Evolutionary conservation across 2,888 invertebrate genomes (phyloP), one percentile per base, ranked within the genome.

Genomic region (Hedychridium roseum): DNA sequence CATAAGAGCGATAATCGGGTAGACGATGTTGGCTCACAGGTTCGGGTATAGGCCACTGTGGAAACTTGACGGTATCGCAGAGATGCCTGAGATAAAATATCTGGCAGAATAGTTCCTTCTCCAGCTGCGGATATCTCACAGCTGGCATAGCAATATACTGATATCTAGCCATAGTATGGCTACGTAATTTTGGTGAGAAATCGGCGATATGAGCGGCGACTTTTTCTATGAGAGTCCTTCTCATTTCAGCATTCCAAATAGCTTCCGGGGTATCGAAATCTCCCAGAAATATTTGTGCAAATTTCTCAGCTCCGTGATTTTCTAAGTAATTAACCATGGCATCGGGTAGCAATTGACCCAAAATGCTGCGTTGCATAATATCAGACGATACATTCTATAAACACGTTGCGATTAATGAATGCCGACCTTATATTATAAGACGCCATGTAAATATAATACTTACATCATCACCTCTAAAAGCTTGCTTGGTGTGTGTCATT

Each of bases 251-350:
- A 77, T 94, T 98, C 99, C 99, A 99, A 59, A 99, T 99, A 0
- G 97, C 97, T 81, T 99, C 99, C 0, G 99, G 99, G 4, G 98
- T 99, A 80, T 99, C 98, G 82, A 94, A 99, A 81, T 99, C 99
- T 0, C 98, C 98, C 12, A 97, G 83, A 80, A 92, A 95, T 68
- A 95, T 96, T 81, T 99, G 95, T 0, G 99, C 96, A 80, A 99
- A 99, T 77, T 96, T 97, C 57, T 98, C 98, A 0, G 97, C 87
- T 0, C 97, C 97, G 74, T 99, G 97, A 80, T 99, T 97, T 79
- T 99, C 98, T 45, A 99, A 82, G 79, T 97, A 99, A 73, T 96
- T 97, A 1, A 99, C 94, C 96, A 99, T 98, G 0, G 99, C 99
- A 77, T 99, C 99, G 0, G 99, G 99, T 43, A 99, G 79, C 43